phyloP scores from a whole-genome alignment of 2,113 vertebrate species.

The Mormoops blainvillei region DNA sequence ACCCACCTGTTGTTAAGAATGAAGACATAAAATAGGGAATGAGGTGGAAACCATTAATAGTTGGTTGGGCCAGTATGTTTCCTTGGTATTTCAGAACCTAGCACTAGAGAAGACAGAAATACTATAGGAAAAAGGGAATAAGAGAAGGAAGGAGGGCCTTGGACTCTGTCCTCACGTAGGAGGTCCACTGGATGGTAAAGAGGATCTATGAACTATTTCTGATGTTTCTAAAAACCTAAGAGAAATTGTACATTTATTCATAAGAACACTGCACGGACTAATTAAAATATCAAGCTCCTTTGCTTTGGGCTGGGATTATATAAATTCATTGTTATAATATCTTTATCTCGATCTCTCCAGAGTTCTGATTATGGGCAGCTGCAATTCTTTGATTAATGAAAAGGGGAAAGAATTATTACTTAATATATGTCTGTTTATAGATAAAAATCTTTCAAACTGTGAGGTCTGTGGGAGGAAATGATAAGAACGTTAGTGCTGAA shows the following conservation, averaged over 20 bases:
- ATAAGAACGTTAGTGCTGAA: background rate
- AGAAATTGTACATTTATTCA: background rate
- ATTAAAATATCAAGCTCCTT: constrained; percentile 27
- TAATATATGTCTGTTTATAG: background rate
- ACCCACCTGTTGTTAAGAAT: background rate
- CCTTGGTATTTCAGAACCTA: background rate
- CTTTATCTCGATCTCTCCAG: constrained; percentile 31
- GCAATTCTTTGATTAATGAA: constrained; percentile 39
- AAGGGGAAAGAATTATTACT: constrained; percentile 6
- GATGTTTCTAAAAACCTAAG: background rate
- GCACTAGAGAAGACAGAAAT: background rate
- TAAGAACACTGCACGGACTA: background rate
- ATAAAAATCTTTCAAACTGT: constrained; percentile 5
- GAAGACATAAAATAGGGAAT: background rate
- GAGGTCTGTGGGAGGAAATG: background rate
- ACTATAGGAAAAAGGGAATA: background rate
- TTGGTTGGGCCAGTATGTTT: background rate
- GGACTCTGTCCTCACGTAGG: background rate
- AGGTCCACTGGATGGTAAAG: background rate
- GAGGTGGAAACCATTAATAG: background rate
- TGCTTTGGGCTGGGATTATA: constrained; percentile 28
- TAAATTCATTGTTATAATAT: background rate
- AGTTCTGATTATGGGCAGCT: constrained; percentile 23
- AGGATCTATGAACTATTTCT: background rate
- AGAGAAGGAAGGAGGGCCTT: background rate